These are phyloP conservation scores for Eristalis intricaria DNA, from an alignment of 2,888 invertebrate genomes.

Conservation along the genomic window DNA sequence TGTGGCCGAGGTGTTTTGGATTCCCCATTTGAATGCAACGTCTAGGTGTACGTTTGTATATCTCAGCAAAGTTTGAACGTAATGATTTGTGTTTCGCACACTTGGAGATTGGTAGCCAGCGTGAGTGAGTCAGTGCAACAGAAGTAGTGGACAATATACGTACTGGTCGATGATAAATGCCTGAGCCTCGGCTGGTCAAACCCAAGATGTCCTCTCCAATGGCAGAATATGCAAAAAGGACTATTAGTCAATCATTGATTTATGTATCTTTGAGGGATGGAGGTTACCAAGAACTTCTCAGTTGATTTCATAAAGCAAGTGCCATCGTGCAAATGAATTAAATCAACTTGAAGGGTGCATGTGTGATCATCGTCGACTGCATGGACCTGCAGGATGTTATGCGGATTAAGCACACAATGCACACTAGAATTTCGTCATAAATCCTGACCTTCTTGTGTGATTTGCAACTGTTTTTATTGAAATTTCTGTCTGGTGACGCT, in stretches of 20 bases:
- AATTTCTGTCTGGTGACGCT: constrained; percentile 12
- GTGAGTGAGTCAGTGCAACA: constrained; percentile 10
- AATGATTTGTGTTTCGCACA: constrained; percentile 67
- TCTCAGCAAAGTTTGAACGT: constrained; percentile 54
- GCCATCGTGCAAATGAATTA: constrained; percentile 66
- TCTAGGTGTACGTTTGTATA: constrained; percentile 14
- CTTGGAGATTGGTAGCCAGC: constrained; percentile 44
- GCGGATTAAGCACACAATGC: constrained; percentile 69
- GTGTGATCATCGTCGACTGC: constrained; percentile 38
- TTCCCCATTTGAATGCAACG: neutral
- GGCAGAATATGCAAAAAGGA: constrained; percentile 69
- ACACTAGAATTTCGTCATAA: constrained; percentile 65
- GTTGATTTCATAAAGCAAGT: constrained; percentile 70
- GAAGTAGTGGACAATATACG: constrained; percentile 32
- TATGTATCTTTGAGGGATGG: constrained; percentile 55
- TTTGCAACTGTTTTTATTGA: constrained; percentile 70
- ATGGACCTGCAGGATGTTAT: constrained; percentile 64
- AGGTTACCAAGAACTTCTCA: constrained; percentile 54
- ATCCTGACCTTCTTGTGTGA: constrained; percentile 69
- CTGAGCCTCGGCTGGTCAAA: constrained; percentile 54
- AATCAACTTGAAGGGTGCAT: constrained; percentile 67
- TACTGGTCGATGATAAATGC: constrained; percentile 68
- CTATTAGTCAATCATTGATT: constrained; percentile 72
- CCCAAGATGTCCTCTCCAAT: constrained; percentile 67
- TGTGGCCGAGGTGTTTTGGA: neutral